Conservation (phyloP, 2,888 invertebrate genomes). For the Noctua fimbriata region DNA sequence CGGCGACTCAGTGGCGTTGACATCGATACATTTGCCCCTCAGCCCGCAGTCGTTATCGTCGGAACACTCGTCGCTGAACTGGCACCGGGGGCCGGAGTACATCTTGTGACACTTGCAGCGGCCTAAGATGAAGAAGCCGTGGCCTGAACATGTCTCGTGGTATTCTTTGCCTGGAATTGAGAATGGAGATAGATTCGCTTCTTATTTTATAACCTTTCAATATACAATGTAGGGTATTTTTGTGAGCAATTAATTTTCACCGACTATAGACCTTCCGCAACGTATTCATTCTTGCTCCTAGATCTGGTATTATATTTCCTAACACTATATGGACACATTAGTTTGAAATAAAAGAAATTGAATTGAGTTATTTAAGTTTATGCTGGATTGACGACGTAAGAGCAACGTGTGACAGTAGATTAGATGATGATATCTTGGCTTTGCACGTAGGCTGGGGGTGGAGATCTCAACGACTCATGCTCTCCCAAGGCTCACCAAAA, state of each 20-base stretch:
- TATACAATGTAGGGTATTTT: background rate
- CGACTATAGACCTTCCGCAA: no score
- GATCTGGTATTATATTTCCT: no score
- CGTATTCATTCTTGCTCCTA: no score
- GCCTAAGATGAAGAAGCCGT: constrained; percentile 94
- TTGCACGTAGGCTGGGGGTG: background rate
- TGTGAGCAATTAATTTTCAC: no score
- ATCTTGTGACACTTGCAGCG: constrained; percentile 95
- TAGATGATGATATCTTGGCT: background rate
- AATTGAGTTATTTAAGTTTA: no score
- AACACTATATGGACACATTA: no score
- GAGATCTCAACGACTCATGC: background rate
- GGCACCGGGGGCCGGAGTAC: constrained; percentile 95
- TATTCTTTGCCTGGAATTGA: constrained; percentile 92
- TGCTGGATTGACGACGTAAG: no score
- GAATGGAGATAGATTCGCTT: background rate
- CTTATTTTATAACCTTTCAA: background rate
- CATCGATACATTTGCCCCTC: constrained; percentile 95
- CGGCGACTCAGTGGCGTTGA: constrained; percentile 95
- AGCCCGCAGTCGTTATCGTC: constrained; percentile 96
- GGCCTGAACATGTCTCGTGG: constrained; percentile 95
- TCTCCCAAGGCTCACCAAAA: background rate
- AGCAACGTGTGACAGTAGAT: background rate
- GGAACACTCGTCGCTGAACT: constrained; percentile 96
- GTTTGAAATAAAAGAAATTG: no score